Base-by-base conservation (phyloP, 2,888 invertebrate genomes). In the Orchesella flavescens region DNA sequence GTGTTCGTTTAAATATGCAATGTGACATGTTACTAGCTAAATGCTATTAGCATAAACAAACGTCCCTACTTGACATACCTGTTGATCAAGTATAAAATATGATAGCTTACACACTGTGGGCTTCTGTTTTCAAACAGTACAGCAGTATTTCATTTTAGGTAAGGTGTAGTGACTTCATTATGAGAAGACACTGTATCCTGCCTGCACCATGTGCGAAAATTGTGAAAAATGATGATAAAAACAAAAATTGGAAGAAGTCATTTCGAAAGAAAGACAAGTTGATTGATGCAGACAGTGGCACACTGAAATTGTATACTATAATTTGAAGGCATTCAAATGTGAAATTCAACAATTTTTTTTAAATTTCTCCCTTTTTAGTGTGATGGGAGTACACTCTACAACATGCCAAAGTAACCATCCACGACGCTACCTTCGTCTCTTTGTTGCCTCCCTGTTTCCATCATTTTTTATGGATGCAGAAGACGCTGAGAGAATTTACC, bases 361-460 rank as follows among this genome's bases (percentile, higher is more conserved):
- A n/a, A 34, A 34, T 34, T 34, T 2, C 34, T 7, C 34, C 34
- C 4, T 57, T 17, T 89, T 23, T 88, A 92, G 92, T 43, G 89
- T 92, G 4, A 85, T 89, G 86, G 94, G 93, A 0, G 90, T 92
- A 74, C 94, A 95, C 88, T 90, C 92, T 0, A 96, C 95, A 89
- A 91, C 94, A 91, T 93, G 93, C 74, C 83, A 89, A 7, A 84
- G 89, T 0, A 83, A 89, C 13, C 89, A 90, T 0, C 88, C 90
- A 0, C 89, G 89, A 0, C 75, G 85, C 4, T 86, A 68, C 24
- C 1, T 90, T 2, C 81, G 81, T 53, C 57, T 87, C 65, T n/a
- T 90, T 9, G 81, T 89, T 15, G 89, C 89, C 5, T 80, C 88
- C 10, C 46, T 88, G 68, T 82, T 89, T 49, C 89, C 84, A 59